A percentile compares a stretch with the other conserved stretches of the same genome.
Conservation (phyloP, 2,888 invertebrate genomes). For the Linnaemya tessellans region DNA sequence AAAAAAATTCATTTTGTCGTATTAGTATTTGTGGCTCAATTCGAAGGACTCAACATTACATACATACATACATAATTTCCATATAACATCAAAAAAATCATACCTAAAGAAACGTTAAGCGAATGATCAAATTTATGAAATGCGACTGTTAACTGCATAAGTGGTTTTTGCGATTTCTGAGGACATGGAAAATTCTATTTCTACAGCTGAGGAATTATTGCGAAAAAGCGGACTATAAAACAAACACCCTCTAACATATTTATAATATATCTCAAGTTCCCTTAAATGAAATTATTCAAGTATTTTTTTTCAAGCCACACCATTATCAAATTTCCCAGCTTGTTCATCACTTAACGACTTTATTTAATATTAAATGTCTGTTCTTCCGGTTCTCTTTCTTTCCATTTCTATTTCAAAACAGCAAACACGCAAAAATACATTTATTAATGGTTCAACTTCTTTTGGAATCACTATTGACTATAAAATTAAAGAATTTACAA, state of each 20-base stretch:
- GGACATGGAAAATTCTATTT: too few species aligned
- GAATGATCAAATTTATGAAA: too few species aligned
- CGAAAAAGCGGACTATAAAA: too few species aligned
- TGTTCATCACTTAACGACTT: conserved; percentile 15
- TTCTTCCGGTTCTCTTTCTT: conserved; percentile 30
- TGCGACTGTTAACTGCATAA: too few species aligned
- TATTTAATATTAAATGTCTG: conserved; percentile 42
- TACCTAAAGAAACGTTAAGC: too few species aligned
- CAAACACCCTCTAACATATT: not conserved
- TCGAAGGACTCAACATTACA: too few species aligned
- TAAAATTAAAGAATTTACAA: conserved; percentile 30
- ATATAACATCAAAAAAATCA: too few species aligned
- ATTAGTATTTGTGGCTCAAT: too few species aligned
- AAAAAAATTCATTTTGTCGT: too few species aligned
- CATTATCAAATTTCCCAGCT: conserved; percentile 24
- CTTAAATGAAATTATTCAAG: not conserved
- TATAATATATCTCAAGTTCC: conserved; percentile 2
- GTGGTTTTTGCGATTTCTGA: too few species aligned
- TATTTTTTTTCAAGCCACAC: not conserved
- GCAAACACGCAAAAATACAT: conserved; percentile 45
- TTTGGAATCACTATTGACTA: conserved; percentile 25
- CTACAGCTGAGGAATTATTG: too few species aligned
- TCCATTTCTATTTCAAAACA: not conserved
- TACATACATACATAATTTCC: too few species aligned
- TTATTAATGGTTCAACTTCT: conserved; percentile 40